Evolutionary conservation across 2,113 vertebrate species (phyloP).

Genomic region (Pelmatolapia mariae): DNA sequence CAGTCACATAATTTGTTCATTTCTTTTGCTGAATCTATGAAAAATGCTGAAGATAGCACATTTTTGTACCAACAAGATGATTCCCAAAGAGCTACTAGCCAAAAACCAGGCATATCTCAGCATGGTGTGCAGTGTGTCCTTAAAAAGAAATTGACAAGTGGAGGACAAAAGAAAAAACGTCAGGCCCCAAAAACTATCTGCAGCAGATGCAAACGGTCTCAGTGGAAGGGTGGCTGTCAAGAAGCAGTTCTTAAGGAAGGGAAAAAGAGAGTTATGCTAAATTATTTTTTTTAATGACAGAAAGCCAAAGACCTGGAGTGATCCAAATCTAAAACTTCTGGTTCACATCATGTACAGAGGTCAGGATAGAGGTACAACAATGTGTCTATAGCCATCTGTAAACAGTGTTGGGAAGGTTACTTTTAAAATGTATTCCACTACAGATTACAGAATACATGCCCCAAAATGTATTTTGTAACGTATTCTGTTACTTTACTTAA

Average conservation of each 20-base stretch:
- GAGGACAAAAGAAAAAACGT: background rate
- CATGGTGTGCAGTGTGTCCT: background rate
- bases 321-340: background rate
- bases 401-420: too few relatives aligned
- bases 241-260: background rate
- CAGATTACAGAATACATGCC: too few relatives aligned
- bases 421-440: too few relatives aligned
- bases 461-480: too few relatives aligned
- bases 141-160: background rate
- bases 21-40: background rate
- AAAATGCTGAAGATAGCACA: background rate
- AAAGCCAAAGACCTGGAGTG: background rate
- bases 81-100: background rate
- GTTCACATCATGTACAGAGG: background rate
- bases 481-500: too few relatives aligned
- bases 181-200: background rate
- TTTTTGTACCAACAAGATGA: background rate
- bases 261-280: background rate
- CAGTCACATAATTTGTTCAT: background rate
- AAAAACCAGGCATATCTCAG: background rate
- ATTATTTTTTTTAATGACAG: fast-evolving
- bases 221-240: background rate
- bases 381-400: background rate
- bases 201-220: background rate
- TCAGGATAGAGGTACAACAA: background rate